Percentiles rank a stretch among this genome's conserved stretches.
Conservation (phyloP, 2,888 invertebrate species). For the Fragum whitleyi region DNA sequence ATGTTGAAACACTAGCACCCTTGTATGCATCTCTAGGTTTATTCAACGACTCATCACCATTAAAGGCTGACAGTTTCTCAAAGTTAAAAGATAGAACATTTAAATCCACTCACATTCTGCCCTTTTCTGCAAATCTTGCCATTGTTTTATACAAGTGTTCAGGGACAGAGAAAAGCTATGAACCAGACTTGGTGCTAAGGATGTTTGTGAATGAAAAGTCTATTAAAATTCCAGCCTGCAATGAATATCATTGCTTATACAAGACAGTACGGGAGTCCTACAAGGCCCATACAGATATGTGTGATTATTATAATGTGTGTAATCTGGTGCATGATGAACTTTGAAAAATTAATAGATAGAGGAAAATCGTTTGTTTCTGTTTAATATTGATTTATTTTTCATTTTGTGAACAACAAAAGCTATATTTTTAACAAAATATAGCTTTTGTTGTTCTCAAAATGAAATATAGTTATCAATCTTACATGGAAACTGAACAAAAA, state of each 20-base stretch:
- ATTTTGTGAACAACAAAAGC: no score
- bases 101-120: constrained; percentile 81
- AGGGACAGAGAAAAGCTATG: constrained; percentile 38
- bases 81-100: constrained; percentile 79
- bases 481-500: no score
- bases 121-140: constrained; percentile 85
- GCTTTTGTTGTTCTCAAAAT: no score
- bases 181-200: constrained; percentile 72
- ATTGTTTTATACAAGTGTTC: constrained; percentile 83
- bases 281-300: constrained; percentile 69
- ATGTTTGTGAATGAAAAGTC: constrained; percentile 81
- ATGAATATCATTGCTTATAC: constrained; percentile 73
- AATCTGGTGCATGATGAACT: constrained; percentile 59
- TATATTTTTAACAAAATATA: no score
- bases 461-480: no score
- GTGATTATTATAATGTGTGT: constrained; percentile 77
- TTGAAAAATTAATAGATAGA: constrained; percentile 33
- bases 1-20: constrained; percentile 84
- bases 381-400: no score
- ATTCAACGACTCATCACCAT: constrained; percentile 81
- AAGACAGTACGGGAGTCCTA: constrained; percentile 69
- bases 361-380: no score
- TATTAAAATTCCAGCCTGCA: constrained; percentile 77
- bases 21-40: constrained; percentile 83
- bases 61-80: constrained; percentile 80